These are phyloP conservation scores for Cosmopolites sordidus DNA, from an alignment of 2,888 invertebrate genomes.

Conservation along the genomic window DNA sequence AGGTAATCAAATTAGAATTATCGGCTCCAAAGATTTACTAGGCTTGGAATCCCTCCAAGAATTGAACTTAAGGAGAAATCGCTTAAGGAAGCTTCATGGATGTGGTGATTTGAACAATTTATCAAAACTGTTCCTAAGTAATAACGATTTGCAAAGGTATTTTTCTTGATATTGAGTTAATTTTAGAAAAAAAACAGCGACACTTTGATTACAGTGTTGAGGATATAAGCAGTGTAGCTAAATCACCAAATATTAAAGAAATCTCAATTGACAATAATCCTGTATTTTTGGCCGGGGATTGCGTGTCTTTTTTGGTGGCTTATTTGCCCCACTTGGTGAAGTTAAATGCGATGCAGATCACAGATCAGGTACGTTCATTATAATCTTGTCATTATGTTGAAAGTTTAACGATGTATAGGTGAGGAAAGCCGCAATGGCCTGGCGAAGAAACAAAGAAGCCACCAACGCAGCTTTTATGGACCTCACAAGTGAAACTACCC, in stretches of 20 bases:
- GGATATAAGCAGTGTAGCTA: constrained; percentile 77
- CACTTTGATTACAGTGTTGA: constrained; percentile 70
- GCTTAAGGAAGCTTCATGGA: constrained; percentile 72
- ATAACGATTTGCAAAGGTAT: constrained; percentile 69
- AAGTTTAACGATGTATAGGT: constrained; percentile 42
- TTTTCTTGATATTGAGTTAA: constrained; percentile 5
- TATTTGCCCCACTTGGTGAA: constrained; percentile 70
- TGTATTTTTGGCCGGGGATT: constrained; percentile 74
- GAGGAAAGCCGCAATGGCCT: constrained; percentile 71
- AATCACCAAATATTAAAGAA: constrained; percentile 72
- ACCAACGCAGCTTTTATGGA: constrained; percentile 65
- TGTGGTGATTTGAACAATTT: constrained; percentile 73
- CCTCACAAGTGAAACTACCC: constrained; percentile 55
- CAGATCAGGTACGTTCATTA: constrained; percentile 55
- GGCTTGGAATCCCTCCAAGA: constrained; percentile 78
- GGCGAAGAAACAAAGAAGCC: constrained; percentile 74
- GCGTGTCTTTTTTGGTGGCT: constrained; percentile 75
- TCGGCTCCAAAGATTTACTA: constrained; percentile 71
- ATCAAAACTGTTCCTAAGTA: constrained; percentile 76
- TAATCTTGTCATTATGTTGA: not conserved
- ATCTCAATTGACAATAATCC: constrained; percentile 85
- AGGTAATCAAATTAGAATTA: constrained; percentile 79
- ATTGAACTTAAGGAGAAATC: constrained; percentile 83
- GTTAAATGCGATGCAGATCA: constrained; percentile 74
- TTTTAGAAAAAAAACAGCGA: too few species aligned